Conservation (phyloP, 2,888 invertebrate species). For the Scaptomyza caliginosa region DNA sequence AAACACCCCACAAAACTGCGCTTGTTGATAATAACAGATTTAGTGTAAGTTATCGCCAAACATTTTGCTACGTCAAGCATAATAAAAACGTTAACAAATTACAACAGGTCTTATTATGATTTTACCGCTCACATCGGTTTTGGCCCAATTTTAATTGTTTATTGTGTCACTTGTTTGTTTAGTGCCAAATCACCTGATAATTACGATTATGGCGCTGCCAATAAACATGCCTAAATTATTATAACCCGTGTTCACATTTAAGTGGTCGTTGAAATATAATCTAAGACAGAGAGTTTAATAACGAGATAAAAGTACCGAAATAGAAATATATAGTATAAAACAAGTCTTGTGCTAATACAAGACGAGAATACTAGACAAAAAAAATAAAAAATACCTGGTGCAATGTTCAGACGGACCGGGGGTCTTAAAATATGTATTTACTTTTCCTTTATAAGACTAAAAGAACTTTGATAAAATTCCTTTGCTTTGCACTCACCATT, state of each 20-base stretch:
- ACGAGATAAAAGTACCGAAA: conserved; percentile 25
- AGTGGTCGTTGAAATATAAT: conserved; percentile 34
- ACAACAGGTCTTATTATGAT: conserved; percentile 16
- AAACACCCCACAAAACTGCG: not conserved
- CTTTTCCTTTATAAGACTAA: not conserved
- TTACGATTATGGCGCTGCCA: conserved; percentile 13
- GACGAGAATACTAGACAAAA: not conserved
- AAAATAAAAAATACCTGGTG: not conserved
- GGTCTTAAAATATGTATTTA: not conserved
- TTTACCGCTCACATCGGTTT: conserved; percentile 21
- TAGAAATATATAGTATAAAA: conserved; percentile 12
- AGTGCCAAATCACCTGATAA: conserved; percentile 31
- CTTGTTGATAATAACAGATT: conserved; percentile 21
- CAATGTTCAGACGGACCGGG: not conserved
- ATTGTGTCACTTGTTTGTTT: conserved; percentile 37
- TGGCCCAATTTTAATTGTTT: conserved; percentile 33
- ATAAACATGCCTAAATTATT: conserved; percentile 19
- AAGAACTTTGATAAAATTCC: not conserved
- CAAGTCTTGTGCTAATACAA: not conserved
- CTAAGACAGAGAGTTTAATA: conserved; percentile 18
- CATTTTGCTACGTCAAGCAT: conserved; percentile 24
- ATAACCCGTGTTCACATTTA: conserved; percentile 10
- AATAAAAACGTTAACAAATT: conserved; percentile 21
- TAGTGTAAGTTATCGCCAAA: conserved; percentile 16
- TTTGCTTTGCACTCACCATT: not conserved